Base-by-base conservation (phyloP, 2,888 invertebrate species). In the Agrochola lota region DNA sequence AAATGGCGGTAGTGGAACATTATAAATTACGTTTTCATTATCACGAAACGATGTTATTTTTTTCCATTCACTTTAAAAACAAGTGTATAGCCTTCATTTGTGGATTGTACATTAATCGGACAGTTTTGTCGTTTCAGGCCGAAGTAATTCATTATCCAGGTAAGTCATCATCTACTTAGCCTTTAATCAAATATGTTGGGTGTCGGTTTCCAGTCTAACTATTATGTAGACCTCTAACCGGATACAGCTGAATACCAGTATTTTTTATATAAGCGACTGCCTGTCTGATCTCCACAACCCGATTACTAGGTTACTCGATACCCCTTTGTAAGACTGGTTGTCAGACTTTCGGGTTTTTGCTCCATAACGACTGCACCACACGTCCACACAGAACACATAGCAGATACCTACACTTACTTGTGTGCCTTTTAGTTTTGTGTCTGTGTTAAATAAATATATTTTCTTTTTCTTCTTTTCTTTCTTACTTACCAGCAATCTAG, bases 1-100 rank as follows among this genome's bases (percentile, higher is more conserved):
- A n/a, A 67, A 43, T n/a, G 5, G 35, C 81, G 12, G 26, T 59
- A 77, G 57, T 67, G 30, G 52, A 81, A 81, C 77, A 26, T 52
- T 60, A 64, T 52, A 23, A 35, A 35, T 64, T 62, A 55, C 35
- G 40, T 59, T 67, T 59, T n/a, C 17, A 71, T 23, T 15, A 46
- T 46, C 46, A 46, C 23, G 8, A 23, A 23, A 30, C n/a, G 0
- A 2, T 63, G 8, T 11, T 1, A 11, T 57, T 23, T 60, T 43
- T 26, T 26, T 23, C 9, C 12, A 15, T 11, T 23, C 11, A 40
- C 40, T 55, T 55, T n/a, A n/a, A 26, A 46, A 26, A 30, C 15
- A 52, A 35, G 2, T 52, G 15, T 23, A 23, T 5, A 23, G 8
- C 52, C 2, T 52, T 52, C 20, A 52, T 52, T 52, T 52, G 20